Evolutionary conservation across 2,113 vertebrate species (phyloP).

Genomic region (Lepus timidus): DNA sequence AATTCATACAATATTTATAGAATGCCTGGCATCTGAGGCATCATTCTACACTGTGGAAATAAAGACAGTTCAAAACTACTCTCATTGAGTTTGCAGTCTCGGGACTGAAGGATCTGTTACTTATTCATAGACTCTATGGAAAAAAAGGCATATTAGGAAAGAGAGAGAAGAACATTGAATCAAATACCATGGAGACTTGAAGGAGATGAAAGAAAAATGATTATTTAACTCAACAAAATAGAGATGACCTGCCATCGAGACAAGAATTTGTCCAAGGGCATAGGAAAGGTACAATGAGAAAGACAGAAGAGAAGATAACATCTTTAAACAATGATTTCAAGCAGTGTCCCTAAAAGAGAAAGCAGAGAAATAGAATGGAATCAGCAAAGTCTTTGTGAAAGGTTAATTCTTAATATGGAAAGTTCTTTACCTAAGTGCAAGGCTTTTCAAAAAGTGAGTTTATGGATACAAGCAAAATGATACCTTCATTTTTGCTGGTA

Average conservation of each 20-base stretch:
- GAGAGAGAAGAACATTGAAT: neutral
- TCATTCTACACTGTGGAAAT: neutral
- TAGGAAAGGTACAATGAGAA: neutral
- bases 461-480: neutral
- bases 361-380: neutral
- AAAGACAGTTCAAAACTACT: neutral
- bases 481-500: neutral
- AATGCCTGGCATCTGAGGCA: neutral
- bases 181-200: neutral
- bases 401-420: neutral
- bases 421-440: neutral
- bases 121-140: neutral
- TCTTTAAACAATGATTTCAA: neutral
- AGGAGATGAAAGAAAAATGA: neutral
- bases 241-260: neutral
- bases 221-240: neutral
- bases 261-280: neutral
- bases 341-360: neutral
- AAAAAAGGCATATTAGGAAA: neutral
- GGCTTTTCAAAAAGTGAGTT: neutral
- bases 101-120: neutral
- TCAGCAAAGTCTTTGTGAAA: neutral
- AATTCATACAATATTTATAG: neutral
- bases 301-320: neutral
- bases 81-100: neutral